phyloP scores from a whole-genome alignment of 2,797 vertebrate genomes.

The Sebastes alutus region DNA sequence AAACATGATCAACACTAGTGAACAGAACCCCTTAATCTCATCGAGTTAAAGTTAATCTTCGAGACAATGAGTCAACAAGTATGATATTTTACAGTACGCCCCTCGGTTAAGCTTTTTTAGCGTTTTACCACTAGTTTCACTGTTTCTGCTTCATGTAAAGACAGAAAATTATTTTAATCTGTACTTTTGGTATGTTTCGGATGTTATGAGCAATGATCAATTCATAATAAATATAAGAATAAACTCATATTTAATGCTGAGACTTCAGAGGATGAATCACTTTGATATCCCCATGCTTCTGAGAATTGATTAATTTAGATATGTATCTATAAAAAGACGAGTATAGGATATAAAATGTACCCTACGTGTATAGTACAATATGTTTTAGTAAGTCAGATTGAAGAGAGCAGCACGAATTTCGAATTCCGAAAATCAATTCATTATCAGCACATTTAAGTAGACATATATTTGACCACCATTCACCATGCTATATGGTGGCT shows the following conservation, averaged over 20 bases:
- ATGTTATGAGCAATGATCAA: not conserved
- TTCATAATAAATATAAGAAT: not conserved
- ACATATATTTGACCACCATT: not conserved
- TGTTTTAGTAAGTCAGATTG: not conserved
- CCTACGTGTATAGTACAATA: not conserved
- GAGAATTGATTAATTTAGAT: not conserved
- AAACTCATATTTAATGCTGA: not conserved
- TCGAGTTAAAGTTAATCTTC: not conserved
- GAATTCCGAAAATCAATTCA: not conserved
- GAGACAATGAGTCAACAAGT: not conserved
- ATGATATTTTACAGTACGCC: not conserved
- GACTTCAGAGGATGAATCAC: not conserved
- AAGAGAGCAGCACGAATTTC: not conserved
- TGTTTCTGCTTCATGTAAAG: not conserved
- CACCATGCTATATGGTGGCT: not conserved
- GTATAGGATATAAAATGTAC: not conserved
- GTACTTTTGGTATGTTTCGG: not conserved
- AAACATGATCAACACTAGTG: not conserved
- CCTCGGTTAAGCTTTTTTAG: not conserved
- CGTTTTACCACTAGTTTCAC: not conserved
- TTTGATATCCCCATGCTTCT: not conserved
- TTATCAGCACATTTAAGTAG: not conserved
- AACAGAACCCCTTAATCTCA: not conserved
- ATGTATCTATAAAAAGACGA: not conserved
- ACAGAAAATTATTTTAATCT: not conserved